Evolutionary conservation across 1,140 invertebrate species (phyloP), one percentile per base, ranked within the genome.

Genomic region (Bombus soroeensis): DNA sequence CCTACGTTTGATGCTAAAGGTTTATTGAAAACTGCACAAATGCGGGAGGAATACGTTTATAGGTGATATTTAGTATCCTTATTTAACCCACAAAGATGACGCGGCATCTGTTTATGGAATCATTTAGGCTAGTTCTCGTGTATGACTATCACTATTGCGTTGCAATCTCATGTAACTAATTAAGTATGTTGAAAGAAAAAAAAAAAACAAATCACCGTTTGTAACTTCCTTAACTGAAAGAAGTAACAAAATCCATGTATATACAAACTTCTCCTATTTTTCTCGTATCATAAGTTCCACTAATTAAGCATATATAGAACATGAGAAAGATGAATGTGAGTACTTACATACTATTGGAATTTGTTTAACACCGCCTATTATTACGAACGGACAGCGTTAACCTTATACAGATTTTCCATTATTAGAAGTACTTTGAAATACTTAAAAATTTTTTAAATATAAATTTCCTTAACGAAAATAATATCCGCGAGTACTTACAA

Each of bases 81-180:
- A 18, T 80, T 72, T 25, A 37, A 79, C 47, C 41, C 25, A 57
- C 64, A 37, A 32, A 43, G 75, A 34, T 73, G 68, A 80, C 83
- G 57, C 68, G 66, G 1, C 34, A 28, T 10, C 34, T 85, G 77
- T 80, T 62, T 73, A 39, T 80, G 53, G 66, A 79, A 85, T 85
- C 57, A 72, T 80, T 85, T 85, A 85, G 76, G 53, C 53, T 73
- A 80, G 64, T 71, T 39, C 22, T 78, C 39, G 53, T 70, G 28
- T 47, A 83, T 57, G 74, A 82, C 12, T 53, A 53, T 37, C 34
- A 32, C 15, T 37, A 85, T 47, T 64, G 77, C 81, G 73, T 59
- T 83, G 43, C 43, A 78, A 25, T 78, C 43, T 34, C 39, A 34
- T 80, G 25, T 73, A 80, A 64, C 25, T 80, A 80, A 80, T 85